phyloP scores from a whole-genome alignment of 2,797 vertebrate genomes.

The Cuculus canorus region DNA sequence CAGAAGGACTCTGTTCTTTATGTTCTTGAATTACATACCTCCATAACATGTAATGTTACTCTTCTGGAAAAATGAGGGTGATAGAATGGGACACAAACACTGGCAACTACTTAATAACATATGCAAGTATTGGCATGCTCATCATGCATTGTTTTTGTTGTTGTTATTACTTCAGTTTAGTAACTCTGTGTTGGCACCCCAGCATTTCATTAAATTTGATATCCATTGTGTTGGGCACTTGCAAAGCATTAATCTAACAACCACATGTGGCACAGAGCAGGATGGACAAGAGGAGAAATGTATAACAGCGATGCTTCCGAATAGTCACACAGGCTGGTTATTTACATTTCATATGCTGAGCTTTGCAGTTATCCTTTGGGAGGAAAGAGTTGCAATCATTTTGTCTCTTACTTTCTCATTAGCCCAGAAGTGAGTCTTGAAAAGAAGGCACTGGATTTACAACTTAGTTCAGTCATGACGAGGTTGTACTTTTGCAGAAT shows the following conservation, averaged over 20 bases:
- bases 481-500: background rate
- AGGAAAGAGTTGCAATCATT: background rate
- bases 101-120: background rate
- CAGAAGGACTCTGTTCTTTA: constrained; percentile 23
- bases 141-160: background rate
- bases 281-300: background rate
- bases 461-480: background rate
- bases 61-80: background rate
- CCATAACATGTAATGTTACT: background rate
- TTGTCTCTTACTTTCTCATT: background rate
- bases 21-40: background rate
- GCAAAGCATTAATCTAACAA: background rate
- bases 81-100: background rate
- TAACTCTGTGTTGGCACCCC: background rate
- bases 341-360: background rate
- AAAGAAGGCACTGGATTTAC: background rate
- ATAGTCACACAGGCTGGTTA: background rate
- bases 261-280: background rate
- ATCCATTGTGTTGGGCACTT: background rate
- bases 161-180: background rate
- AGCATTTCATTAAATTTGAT: background rate
- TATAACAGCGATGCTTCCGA: background rate
- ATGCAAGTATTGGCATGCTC: background rate
- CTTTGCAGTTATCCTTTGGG: background rate
- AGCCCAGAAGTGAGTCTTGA: background rate